phyloP scores from a whole-genome alignment of 2,113 vertebrate genomes.

The Mormoops blainvillei region DNA sequence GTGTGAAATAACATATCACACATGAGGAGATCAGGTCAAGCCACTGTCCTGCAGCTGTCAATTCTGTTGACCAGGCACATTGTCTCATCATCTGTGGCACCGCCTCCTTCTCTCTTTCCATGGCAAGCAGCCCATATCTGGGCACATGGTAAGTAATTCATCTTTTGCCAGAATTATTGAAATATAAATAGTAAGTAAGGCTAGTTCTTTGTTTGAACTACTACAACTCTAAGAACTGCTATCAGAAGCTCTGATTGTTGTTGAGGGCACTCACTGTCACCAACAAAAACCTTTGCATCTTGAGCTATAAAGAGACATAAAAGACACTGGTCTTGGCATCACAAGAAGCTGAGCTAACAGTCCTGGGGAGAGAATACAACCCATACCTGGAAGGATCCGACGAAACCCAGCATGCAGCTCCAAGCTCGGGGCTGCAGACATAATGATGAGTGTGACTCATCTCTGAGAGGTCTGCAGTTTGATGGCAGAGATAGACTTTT shows the following conservation, averaged over 20 bases:
- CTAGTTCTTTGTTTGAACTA: neutral
- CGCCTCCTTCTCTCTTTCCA: neutral
- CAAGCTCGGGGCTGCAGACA: neutral
- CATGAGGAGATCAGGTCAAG: neutral
- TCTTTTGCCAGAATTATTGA: neutral
- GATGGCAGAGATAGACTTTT: slow-evolving; percentile 15
- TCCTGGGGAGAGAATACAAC: neutral
- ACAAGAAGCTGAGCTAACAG: neutral
- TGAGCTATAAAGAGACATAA: slow-evolving; percentile 33
- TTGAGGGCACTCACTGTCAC: slow-evolving; percentile 30
- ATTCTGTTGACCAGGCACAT: neutral
- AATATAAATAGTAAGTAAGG: neutral
- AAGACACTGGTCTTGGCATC: slow-evolving; percentile 25
- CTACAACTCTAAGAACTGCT: slow-evolving; percentile 28
- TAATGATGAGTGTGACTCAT: neutral
- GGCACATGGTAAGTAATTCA: neutral
- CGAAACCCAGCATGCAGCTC: slow-evolving; percentile 30
- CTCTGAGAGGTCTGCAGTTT: slow-evolving; percentile 5
- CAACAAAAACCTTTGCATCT: slow-evolving; percentile 26
- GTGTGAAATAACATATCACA: neutral
- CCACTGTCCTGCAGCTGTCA: neutral
- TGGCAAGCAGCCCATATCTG: neutral
- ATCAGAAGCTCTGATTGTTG: neutral
- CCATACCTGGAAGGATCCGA: slow-evolving; percentile 23
- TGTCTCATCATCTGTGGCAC: neutral